Conservation (phyloP, 2,888 invertebrate species). For the Chloroclystis v-ata region DNA sequence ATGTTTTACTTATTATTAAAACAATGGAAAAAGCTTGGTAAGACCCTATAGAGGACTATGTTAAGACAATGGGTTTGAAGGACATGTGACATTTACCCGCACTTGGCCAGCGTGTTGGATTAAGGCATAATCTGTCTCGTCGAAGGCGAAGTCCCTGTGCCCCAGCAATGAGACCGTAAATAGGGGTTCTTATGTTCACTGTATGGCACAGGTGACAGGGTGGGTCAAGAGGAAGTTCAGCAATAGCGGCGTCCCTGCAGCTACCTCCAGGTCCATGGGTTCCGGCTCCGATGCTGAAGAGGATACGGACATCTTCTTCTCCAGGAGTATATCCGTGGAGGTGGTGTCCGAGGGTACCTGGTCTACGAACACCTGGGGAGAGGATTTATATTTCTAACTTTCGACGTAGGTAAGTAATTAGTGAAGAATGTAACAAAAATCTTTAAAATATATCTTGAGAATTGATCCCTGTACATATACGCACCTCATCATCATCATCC, state of each 20-base stretch:
- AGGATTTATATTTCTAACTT: too few relatives aligned
- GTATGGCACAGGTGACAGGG: conserved; percentile 60
- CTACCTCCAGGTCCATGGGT: conserved; percentile 60
- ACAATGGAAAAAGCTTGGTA: too few relatives aligned
- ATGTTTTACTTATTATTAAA: too few relatives aligned
- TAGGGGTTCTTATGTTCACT: background rate
- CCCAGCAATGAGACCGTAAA: too few relatives aligned
- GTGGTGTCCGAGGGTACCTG: conserved; percentile 53
- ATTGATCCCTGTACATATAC: too few relatives aligned
- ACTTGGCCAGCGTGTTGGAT: too few relatives aligned
- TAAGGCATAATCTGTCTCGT: too few relatives aligned
- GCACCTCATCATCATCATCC: conserved; percentile 38
- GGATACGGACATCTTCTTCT: conserved; percentile 53
- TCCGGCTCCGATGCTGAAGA: conserved; percentile 41
- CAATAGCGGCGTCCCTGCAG: conserved; percentile 66
- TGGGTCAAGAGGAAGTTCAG: conserved; percentile 65
- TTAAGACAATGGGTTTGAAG: background rate
- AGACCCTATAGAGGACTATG: too few relatives aligned
- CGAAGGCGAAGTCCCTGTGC: too few relatives aligned
- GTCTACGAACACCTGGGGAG: conserved; percentile 63
- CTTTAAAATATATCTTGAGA: too few relatives aligned
- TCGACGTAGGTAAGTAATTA: too few relatives aligned
- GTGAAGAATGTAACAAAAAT: too few relatives aligned
- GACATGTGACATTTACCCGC: background rate
- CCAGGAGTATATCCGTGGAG: conserved; percentile 57